These are phyloP conservation scores for Tokudaia muenninki DNA, from an alignment of 2,797 vertebrate genomes.

Conservation along the genomic window DNA sequence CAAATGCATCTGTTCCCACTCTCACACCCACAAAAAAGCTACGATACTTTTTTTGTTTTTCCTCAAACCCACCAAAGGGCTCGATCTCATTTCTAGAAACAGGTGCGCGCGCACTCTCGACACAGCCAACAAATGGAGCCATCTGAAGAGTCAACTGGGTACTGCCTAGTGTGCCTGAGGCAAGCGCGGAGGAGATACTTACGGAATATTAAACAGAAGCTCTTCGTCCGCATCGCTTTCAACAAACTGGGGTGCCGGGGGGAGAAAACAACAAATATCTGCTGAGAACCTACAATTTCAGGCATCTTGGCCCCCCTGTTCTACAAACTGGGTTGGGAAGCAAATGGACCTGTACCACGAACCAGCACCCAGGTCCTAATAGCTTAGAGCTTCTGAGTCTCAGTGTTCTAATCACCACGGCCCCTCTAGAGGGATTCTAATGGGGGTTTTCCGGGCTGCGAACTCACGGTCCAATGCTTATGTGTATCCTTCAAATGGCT, in stretches of 20 bases:
- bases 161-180: slow-evolving; percentile 44
- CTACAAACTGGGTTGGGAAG: not conserved
- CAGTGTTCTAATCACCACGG: not conserved
- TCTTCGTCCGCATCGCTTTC: slow-evolving; percentile 98
- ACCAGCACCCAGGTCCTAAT: not conserved
- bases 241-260: slow-evolving; percentile 91
- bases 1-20: not conserved
- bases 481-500: not conserved
- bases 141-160: not conserved
- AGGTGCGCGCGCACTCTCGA: not conserved
- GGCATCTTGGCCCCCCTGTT: slow-evolving; percentile 50
- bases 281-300: slow-evolving; percentile 69
- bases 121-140: not conserved
- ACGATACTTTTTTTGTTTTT: not conserved
- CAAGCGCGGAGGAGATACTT: slow-evolving; percentile 85
- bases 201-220: slow-evolving; percentile 99
- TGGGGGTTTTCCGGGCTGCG: not conserved
- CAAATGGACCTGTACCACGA: not conserved
- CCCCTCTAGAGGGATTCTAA: not conserved
- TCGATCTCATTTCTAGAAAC: slow-evolving; percentile 40
- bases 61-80: slow-evolving; percentile 54
- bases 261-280: slow-evolving; percentile 79
- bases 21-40: not conserved
- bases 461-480: not conserved
- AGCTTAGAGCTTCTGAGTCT: not conserved